phyloP scores from a whole-genome alignment of 2,797 vertebrate genomes.

The Pangasius djambal region DNA sequence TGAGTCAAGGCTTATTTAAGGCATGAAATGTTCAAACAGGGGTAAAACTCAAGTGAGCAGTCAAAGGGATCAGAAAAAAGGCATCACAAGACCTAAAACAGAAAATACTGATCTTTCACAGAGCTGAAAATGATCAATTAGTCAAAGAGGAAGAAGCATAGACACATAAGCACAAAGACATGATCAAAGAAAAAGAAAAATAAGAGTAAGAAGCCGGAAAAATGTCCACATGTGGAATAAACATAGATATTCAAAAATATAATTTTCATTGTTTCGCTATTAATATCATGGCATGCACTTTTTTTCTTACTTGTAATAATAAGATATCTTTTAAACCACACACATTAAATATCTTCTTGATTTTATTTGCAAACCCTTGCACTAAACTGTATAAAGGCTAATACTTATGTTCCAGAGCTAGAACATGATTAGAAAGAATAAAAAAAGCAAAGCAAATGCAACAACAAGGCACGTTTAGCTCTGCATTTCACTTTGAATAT shows the following conservation, averaged over 20 bases:
- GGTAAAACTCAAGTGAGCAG: background rate
- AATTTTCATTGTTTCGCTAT: background rate
- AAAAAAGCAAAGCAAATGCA: constrained; percentile 12
- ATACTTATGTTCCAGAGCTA: background rate
- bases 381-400: background rate
- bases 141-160: background rate
- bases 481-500: background rate
- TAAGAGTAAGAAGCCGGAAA: background rate
- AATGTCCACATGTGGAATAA: background rate
- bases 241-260: background rate
- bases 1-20: constrained; percentile 7
- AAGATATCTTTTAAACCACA: background rate
- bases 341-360: background rate
- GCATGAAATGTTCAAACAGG: background rate
- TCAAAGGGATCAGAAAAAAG: background rate
- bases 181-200: background rate
- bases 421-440: background rate
- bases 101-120: background rate
- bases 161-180: background rate
- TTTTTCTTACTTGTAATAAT: background rate
- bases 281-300: background rate
- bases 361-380: background rate
- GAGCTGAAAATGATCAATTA: background rate
- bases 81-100: background rate
- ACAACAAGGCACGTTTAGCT: background rate